Evolutionary conservation across 2,888 invertebrate species (phyloP), one percentile per base, ranked within the genome.

Genomic region (Cheilosia variabilis): DNA sequence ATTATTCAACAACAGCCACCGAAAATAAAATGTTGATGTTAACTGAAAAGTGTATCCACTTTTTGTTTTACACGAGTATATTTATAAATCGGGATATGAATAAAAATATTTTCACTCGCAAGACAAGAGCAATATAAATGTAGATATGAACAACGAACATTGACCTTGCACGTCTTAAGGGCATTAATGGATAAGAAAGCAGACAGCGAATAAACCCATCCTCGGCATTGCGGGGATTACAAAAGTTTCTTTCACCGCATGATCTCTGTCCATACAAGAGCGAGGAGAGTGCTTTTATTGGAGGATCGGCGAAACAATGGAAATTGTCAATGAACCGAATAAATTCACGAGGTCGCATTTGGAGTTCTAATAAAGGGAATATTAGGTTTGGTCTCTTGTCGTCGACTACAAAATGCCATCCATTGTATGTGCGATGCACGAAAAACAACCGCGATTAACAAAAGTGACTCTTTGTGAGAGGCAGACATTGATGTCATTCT

Each of bases 151-250:
- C 22, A 52, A 19, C 57, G 80, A 63, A 2, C 81, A 58, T 81
- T 76, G 76, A 76, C 68, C 76, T 76, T 75, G 65, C 22, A 58
- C 50, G 57, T 63, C 76, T 68, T 62, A 31, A 66, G 10, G 10
- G 62, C 47, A 58, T 50, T 58, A 65, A 65, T 52, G 57, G 17
- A 45, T n/a, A 69, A 63, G 43, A 63, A 69, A 63, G 50, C 81
- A 69, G 43, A 63, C 68, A 43, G 66, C 37, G 57, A 69, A 69
- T 76, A 34, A 76, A 34, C 52, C 27, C 31, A 50, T 75, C 41
- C 24, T 22, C 22, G 52, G 24, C 24, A 24, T 52, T 27, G 24
- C n/a, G 50, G 62, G 69, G 57, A 63, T 53, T 55, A 15, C 52
- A 10, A 50, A 19, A 17, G 34, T 58, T 57, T n/a, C 47, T 57